phyloP scores from a whole-genome alignment of 2,113 vertebrate genomes.

The Poeciliopsis retropinna region DNA sequence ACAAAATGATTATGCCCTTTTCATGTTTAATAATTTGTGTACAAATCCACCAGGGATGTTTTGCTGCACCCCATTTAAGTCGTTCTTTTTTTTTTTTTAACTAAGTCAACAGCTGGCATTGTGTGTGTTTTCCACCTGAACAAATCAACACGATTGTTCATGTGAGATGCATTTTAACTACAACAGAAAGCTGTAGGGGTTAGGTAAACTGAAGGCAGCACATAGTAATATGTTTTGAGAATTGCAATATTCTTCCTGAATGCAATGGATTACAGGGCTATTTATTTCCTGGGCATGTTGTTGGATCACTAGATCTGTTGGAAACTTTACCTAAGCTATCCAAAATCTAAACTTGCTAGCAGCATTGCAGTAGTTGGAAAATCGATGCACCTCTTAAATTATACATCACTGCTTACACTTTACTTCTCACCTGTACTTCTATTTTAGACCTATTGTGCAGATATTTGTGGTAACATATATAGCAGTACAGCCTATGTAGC shows the following conservation, averaged over 20 bases:
- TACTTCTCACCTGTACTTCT: too few relatives aligned
- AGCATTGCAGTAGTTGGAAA: too few relatives aligned
- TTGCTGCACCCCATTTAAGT: background rate
- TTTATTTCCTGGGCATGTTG: too few relatives aligned
- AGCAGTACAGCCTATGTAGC: too few relatives aligned
- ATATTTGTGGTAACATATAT: background rate
- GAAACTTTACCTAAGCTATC: too few relatives aligned
- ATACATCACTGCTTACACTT: too few relatives aligned
- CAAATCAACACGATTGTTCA: background rate
- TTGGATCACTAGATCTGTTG: too few relatives aligned
- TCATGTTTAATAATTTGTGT: background rate
- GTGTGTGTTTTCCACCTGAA: background rate
- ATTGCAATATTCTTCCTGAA: background rate
- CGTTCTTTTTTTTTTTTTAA: background rate
- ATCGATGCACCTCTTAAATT: too few relatives aligned
- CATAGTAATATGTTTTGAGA: background rate
- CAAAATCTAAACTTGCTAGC: too few relatives aligned
- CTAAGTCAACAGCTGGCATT: background rate
- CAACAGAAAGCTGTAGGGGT: background rate
- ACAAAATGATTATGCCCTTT: background rate
- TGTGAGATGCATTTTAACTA: slow-evolving; percentile 5
- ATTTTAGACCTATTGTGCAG: too few relatives aligned
- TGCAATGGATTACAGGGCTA: background rate
- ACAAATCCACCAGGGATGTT: background rate
- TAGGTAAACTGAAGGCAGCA: background rate